Evolutionary conservation across 2,797 vertebrate genomes (phyloP).

Genomic region (Naso thynnoides): DNA sequence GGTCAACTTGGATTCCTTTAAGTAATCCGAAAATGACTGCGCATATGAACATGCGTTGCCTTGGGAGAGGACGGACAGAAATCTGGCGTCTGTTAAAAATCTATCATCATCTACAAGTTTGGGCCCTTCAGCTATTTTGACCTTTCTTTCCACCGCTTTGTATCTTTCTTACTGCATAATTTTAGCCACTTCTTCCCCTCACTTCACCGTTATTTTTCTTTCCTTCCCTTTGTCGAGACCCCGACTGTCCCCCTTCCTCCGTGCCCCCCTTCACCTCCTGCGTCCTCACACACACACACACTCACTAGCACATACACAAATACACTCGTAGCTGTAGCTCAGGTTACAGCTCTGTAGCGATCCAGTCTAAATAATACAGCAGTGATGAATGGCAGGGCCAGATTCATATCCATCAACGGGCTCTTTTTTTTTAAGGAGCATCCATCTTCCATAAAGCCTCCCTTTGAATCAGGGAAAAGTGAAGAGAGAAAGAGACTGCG

Average conservation of each 20-base stretch:
- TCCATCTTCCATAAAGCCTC: conserved; percentile 80
- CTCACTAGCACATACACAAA: conserved; percentile 36
- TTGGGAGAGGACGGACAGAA: background rate
- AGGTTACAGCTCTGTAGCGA: conserved; percentile 97
- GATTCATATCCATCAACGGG: conserved; percentile 97
- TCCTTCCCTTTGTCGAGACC: conserved; percentile 36
- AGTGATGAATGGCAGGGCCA: conserved; percentile 97
- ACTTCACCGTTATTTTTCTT: conserved; percentile 19
- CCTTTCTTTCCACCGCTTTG: conserved; percentile 20
- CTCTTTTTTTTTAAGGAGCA: conserved; percentile 78
- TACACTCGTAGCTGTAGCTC: conserved; percentile 78
- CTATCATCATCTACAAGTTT: conserved; percentile 9
- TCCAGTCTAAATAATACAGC: conserved; percentile 99
- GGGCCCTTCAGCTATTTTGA: background rate
- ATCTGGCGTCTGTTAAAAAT: background rate
- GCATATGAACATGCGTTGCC: too few relatives aligned
- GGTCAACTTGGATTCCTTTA: background rate
- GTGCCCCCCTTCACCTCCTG: conserved; percentile 46
- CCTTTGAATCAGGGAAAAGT: conserved; percentile 72
- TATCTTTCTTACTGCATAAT: conserved; percentile 7
- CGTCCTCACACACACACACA: conserved; percentile 49
- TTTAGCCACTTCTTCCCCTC: conserved; percentile 2
- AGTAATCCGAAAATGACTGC: too few relatives aligned
- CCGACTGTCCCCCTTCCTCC: conserved; percentile 30
- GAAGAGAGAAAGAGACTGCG: conserved; percentile 54